Evolutionary conservation across 2,113 vertebrate species (phyloP), one percentile per base, ranked within the genome.

Genomic region (Trichechus manatus): DNA sequence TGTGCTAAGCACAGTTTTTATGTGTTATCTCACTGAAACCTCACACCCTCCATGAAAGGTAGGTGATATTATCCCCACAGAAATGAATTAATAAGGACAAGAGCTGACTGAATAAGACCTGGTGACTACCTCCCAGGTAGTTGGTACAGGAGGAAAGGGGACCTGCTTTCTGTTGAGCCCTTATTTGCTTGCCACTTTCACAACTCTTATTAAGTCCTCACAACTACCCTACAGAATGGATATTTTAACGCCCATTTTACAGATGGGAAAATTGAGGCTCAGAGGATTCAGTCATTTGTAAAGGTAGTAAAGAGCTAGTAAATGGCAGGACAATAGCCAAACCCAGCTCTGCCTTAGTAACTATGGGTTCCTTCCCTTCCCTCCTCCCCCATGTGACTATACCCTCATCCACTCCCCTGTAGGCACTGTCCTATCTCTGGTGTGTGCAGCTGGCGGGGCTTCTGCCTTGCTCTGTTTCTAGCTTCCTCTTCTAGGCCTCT

Each of bases 201-300:
- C n/a, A 84, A 29, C 42, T 92, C 79, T 77, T 70, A 20, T 6
- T n/a, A 64, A 86, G 80, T 75, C 42, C 44, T 95, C 44, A 91
- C 11, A 78, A 53, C 3, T 33, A 74, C 63, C 6, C 10, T 56
- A 66, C 36, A 72, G 50, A 83, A 39, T 23, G 42, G 27, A 59
- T 64, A 33, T 36, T 79, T 95, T 90, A 20, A 64, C 75, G 9
- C 15, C 22, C 63, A 87, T 94, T 95, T 92, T 92, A 82, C 53
- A 89, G 63, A 61, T 79, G 44, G 61, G 29, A 5, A 95, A 75
- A 56, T 17, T 56, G 53, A 92, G 44, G 33, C 84, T 93, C 23
- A 29, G 56, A 81, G 9, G 20, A 1, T 39, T 84, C 53, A 64
- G 64, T 64, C 36, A 78, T 47, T 87, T 56, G 19, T 74, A 82